These are phyloP conservation scores for Lanius collurio DNA, from an alignment of 2,113 vertebrate genomes.

Conservation along the genomic window DNA sequence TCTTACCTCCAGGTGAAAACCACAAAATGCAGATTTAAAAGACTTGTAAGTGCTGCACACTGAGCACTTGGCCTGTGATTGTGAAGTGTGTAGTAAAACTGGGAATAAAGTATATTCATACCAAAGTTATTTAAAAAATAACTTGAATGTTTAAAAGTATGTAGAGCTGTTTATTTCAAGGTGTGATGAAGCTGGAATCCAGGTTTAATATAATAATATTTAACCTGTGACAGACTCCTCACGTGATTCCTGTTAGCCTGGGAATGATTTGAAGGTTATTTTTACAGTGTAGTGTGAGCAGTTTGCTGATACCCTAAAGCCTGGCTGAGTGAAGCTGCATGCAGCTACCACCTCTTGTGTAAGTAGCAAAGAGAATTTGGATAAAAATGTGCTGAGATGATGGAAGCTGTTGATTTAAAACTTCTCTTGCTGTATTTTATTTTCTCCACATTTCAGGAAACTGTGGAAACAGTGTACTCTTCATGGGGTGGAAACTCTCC, in stretches of 20 bases:
- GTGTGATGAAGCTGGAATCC: neutral
- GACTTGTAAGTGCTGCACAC: neutral
- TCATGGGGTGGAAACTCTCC: neutral
- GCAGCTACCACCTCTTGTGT: neutral
- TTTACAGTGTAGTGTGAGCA: neutral
- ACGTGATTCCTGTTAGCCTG: neutral
- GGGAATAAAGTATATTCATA: conserved; percentile 47
- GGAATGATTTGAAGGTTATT: neutral
- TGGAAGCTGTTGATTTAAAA: neutral
- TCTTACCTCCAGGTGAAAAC: conserved; percentile 46
- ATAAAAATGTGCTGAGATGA: neutral
- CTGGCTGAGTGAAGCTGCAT: neutral
- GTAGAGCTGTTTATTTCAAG: neutral
- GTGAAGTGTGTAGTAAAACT: neutral
- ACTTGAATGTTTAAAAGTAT: neutral
- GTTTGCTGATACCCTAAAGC: neutral
- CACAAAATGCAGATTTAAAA: conserved; percentile 20
- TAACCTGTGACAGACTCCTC: neutral
- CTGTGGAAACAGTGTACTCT: neutral
- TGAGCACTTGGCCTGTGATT: neutral
- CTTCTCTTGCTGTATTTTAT: neutral
- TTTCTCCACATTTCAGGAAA: neutral
- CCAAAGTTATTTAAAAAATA: neutral
- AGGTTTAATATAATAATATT: neutral
- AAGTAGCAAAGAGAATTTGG: neutral